These are phyloP conservation scores for Epizoanthus scotinus DNA, from an alignment of 92 coral and sea anemone genomes.

Conservation along the genomic window DNA sequence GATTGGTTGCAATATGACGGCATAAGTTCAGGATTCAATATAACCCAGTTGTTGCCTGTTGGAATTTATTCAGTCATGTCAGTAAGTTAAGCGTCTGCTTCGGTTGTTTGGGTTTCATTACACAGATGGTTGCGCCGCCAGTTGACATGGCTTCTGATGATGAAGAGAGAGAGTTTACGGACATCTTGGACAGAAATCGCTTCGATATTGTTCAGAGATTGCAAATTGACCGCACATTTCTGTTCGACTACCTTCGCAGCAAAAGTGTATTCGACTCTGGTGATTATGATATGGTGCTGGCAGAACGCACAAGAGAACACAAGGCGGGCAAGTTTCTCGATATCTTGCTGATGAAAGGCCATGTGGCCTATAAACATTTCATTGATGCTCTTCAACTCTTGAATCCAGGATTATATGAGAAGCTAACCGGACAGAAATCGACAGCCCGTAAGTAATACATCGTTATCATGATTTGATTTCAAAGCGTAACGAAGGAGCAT, in stretches of 20 bases:
- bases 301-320: constrained; percentile 66
- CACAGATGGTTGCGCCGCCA: background rate
- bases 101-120: background rate
- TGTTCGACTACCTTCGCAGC: constrained; percentile 75
- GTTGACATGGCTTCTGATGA: constrained; percentile 27
- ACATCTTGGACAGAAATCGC: constrained; percentile 55
- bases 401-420: constrained; percentile 67
- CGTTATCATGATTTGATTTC: background rate
- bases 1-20: too few species aligned
- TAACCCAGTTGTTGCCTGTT: too few species aligned
- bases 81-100: too few species aligned
- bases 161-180: constrained; percentile 44
- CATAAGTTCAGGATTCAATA: too few species aligned
- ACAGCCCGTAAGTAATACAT: constrained; percentile 26
- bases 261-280: constrained; percentile 63
- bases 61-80: too few species aligned
- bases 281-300: constrained; percentile 65
- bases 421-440: constrained; percentile 65
- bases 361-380: constrained; percentile 49
- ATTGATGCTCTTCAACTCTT: constrained; percentile 71
- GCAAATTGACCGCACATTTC: constrained; percentile 63
- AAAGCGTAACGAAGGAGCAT: background rate
- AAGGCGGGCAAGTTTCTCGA: constrained; percentile 73
- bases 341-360: constrained; percentile 64
- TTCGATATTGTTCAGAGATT: constrained; percentile 68